Percentiles rank a stretch among this genome's conserved stretches.
These are phyloP conservation scores for Micropoecilia bifurca DNA, from an alignment of 2,797 vertebrate genomes.

Conservation along the genomic window DNA sequence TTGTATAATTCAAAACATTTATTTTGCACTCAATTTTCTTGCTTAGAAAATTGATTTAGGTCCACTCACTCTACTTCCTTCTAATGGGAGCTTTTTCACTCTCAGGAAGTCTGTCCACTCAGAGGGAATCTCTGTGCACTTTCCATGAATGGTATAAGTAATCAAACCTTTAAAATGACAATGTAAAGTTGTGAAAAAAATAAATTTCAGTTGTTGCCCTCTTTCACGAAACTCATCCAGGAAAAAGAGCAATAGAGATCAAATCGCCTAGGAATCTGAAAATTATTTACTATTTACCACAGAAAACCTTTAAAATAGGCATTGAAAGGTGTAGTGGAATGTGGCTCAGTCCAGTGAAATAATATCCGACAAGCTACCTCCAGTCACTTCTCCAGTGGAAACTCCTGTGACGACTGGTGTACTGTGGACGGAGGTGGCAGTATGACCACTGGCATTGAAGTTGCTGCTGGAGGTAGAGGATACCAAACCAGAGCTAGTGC, in stretches of 20 bases:
- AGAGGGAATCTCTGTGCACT: neutral
- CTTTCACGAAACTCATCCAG: neutral
- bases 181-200: neutral
- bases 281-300: neutral
- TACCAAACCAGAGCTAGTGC: conserved; percentile 85
- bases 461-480: conserved; percentile 83
- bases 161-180: neutral
- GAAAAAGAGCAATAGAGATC: neutral
- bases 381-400: conserved; percentile 69
- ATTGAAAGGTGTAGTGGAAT: conserved; percentile 35
- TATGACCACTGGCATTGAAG: conserved; percentile 83
- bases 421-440: conserved; percentile 74
- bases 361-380: conserved; percentile 84
- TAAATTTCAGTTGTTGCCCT: neutral
- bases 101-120: neutral
- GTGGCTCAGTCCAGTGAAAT: conserved; percentile 91
- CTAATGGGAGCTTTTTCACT: neutral
- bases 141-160: neutral
- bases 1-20: neutral
- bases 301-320: neutral
- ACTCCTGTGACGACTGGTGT: conserved; percentile 69
- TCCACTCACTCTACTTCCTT: neutral
- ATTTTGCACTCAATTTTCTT: neutral
- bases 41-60: neutral
- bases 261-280: neutral